Conservation (phyloP, 2,888 invertebrate species). For the Philhelius pedissequus region DNA sequence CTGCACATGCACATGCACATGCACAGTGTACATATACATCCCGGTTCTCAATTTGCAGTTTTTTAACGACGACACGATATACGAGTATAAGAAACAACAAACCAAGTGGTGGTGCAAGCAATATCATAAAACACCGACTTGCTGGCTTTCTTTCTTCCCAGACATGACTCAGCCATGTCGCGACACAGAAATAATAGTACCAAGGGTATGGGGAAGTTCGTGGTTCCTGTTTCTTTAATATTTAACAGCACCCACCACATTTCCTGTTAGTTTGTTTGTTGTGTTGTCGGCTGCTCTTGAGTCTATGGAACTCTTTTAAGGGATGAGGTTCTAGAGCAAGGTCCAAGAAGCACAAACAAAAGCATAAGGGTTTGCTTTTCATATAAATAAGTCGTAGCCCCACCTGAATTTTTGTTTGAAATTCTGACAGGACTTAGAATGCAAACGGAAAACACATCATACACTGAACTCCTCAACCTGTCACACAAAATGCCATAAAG, state of each 20-base stretch:
- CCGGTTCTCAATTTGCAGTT: constrained; percentile 40
- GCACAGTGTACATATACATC: not conserved
- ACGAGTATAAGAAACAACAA: constrained; percentile 17
- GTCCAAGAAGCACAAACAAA: not conserved
- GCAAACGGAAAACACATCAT: not conserved
- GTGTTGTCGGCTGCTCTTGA: not conserved
- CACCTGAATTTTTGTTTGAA: not conserved
- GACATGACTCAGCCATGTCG: constrained; percentile 36
- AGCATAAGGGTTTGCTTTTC: not conserved
- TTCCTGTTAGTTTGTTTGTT: not conserved
- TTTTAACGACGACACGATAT: constrained; percentile 25
- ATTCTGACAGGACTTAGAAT: not conserved
- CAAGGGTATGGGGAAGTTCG: not conserved
- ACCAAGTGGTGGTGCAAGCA: not conserved
- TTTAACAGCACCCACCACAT: not conserved
- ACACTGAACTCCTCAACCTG: not conserved
- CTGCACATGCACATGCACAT: constrained; percentile 10
- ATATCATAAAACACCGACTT: constrained; percentile 15
- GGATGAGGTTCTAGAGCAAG: constrained; percentile 21
- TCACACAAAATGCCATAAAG: not conserved
- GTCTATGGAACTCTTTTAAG: not conserved
- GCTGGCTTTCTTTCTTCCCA: not conserved
- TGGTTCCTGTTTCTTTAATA: constrained; percentile 18
- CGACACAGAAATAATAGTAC: not conserved
- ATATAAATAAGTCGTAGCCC: not conserved